A percentile compares a stretch with the other conserved stretches of the same genome.
phyloP scores from a whole-genome alignment of 2,113 vertebrate species.

The Podarcis muralis region DNA sequence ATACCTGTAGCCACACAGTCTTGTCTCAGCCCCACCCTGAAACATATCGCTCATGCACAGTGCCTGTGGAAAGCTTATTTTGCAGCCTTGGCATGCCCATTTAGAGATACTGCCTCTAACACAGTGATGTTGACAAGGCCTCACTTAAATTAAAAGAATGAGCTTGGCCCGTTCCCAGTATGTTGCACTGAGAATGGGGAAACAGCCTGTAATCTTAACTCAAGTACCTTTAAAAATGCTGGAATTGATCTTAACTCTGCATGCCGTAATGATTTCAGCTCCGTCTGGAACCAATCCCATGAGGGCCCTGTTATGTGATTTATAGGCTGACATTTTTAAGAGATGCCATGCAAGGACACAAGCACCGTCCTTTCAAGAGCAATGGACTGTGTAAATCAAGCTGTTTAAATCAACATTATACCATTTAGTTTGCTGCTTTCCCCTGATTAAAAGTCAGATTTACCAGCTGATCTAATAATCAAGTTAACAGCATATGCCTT shows the following conservation, averaged over 20 bases:
- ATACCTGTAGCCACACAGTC: background rate
- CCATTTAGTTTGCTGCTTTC: background rate
- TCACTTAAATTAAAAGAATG: background rate
- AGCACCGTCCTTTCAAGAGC: background rate
- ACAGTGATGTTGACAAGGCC: background rate
- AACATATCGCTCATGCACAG: background rate
- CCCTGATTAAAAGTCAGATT: background rate
- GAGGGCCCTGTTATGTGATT: background rate
- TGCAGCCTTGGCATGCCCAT: background rate
- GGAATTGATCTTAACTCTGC: background rate
- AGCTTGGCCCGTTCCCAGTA: background rate
- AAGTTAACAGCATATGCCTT: background rate
- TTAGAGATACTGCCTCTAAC: background rate
- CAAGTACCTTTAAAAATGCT: background rate
- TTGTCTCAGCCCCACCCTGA: background rate
- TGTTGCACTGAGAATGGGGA: background rate
- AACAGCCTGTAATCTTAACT: background rate
- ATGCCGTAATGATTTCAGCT: background rate
- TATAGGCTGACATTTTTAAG: background rate
- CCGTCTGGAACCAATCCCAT: background rate
- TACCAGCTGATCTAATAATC: background rate
- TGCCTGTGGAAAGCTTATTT: background rate
- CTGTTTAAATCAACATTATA: background rate
- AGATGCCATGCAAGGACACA: background rate
- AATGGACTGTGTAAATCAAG: background rate